These are phyloP conservation scores for Drosophila villosipedis DNA, from an alignment of 2,888 invertebrate genomes.

Conservation along the genomic window DNA sequence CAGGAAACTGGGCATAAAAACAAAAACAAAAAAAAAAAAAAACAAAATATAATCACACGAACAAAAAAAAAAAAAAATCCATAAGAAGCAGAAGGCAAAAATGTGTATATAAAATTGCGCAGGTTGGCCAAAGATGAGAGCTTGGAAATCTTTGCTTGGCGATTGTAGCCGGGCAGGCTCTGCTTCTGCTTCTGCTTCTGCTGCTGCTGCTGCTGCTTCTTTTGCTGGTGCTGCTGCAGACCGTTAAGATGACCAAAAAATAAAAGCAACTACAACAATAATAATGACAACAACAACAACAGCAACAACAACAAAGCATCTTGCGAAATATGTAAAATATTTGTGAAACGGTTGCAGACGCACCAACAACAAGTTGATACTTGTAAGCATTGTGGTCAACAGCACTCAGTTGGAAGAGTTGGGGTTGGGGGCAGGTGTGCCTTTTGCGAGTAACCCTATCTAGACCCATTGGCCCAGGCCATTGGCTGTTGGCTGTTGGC, in stretches of 20 bases:
- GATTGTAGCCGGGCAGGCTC: constrained; percentile 76
- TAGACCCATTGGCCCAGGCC: constrained; percentile 42
- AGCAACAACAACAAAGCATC: constrained; percentile 11
- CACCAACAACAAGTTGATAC: constrained; percentile 39
- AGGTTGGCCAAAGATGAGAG: constrained; percentile 69
- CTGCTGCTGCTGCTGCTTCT: not conserved
- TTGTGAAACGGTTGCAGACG: constrained; percentile 73
- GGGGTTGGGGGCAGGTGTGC: not conserved
- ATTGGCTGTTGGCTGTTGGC: constrained; percentile 59
- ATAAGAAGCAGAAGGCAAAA: constrained; percentile 22
- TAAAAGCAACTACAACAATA: constrained; percentile 6
- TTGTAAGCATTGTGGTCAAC: constrained; percentile 37
- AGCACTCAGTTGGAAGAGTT: constrained; percentile 1
- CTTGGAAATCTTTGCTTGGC: constrained; percentile 41
- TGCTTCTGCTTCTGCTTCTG: not conserved
- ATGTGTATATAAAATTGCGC: constrained; percentile 54
- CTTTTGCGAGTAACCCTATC: constrained; percentile 67
- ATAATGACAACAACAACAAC: constrained; percentile 7
- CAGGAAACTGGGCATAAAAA: constrained; percentile 66
- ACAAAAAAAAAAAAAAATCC: constrained; percentile 11
- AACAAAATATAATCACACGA: constrained; percentile 33
- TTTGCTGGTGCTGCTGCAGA: constrained; percentile 18
- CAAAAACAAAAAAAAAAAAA: constrained; percentile 7
- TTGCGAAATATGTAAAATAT: constrained; percentile 78
- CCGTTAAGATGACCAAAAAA: constrained; percentile 42